Conservation (phyloP, 2,888 invertebrate genomes). For the Drosophila phalerata region DNA sequence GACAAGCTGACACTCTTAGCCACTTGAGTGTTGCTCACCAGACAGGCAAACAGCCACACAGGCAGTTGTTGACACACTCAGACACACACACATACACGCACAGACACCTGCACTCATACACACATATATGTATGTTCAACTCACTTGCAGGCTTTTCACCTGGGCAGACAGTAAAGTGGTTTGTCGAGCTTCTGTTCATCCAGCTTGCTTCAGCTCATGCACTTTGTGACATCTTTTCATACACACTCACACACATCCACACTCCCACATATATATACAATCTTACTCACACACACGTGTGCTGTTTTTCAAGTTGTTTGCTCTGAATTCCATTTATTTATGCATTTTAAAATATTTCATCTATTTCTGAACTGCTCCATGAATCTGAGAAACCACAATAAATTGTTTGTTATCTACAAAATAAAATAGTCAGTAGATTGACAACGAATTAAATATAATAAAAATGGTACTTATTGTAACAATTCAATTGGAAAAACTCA, state of each 20-base stretch:
- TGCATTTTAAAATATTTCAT: constrained; percentile 22
- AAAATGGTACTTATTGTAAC: neutral
- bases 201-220: constrained; percentile 40
- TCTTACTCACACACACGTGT: constrained; percentile 3
- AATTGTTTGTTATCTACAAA: neutral
- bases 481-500: neutral
- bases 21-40: constrained; percentile 59
- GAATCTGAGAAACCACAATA: neutral
- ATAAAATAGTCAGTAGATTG: neutral
- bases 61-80: constrained; percentile 58
- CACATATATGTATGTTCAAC: constrained; percentile 25
- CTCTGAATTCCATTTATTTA: constrained; percentile 14
- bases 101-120: neutral
- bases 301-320: constrained; percentile 15
- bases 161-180: constrained; percentile 45
- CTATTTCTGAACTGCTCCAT: neutral
- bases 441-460: constrained; percentile 1
- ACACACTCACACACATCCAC: constrained; percentile 16
- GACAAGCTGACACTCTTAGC: constrained; percentile 43
- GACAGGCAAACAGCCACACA: constrained; percentile 22
- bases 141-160: constrained; percentile 58
- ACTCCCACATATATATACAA: neutral
- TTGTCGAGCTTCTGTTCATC: constrained; percentile 35
- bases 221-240: constrained; percentile 41
- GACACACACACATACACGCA: constrained; percentile 5